Conservation (phyloP, 2,888 invertebrate species). For the Pristionchus entomophagus region DNA sequence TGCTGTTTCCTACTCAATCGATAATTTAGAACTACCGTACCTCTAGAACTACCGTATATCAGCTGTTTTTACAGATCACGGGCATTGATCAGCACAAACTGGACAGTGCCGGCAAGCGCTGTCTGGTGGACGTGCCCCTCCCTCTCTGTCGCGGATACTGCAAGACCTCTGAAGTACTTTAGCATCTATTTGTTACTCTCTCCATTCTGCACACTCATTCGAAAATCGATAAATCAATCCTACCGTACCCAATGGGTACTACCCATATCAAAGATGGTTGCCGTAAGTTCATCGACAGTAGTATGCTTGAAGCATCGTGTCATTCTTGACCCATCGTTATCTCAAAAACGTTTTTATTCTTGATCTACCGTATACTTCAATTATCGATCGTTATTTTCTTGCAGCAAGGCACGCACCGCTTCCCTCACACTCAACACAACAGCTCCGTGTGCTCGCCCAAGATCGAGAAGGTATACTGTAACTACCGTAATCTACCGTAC, state of each 20-base stretch:
- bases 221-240: background rate
- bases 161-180: slow-evolving; percentile 38
- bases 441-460: slow-evolving; percentile 24
- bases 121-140: background rate
- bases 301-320: too few species aligned
- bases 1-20: background rate
- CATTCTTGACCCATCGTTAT: too few species aligned
- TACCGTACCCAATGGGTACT: background rate
- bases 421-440: slow-evolving; percentile 22
- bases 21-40: too few species aligned
- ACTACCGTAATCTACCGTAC: background rate
- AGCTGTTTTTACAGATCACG: background rate
- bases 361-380: background rate
- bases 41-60: too few species aligned
- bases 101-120: background rate
- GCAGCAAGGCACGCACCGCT: slow-evolving; percentile 6
- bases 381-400: background rate
- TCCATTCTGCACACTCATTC: background rate
- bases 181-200: background rate
- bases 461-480: background rate
- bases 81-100: background rate
- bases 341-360: background rate
- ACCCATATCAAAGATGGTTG: too few species aligned
- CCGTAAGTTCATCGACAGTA: background rate
- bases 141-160: slow-evolving; percentile 18